Evolutionary conservation across 37 sponge, comb jelly and placozoan genomes (phyloP).

Genomic region (Cliona cf. orientalis): DNA sequence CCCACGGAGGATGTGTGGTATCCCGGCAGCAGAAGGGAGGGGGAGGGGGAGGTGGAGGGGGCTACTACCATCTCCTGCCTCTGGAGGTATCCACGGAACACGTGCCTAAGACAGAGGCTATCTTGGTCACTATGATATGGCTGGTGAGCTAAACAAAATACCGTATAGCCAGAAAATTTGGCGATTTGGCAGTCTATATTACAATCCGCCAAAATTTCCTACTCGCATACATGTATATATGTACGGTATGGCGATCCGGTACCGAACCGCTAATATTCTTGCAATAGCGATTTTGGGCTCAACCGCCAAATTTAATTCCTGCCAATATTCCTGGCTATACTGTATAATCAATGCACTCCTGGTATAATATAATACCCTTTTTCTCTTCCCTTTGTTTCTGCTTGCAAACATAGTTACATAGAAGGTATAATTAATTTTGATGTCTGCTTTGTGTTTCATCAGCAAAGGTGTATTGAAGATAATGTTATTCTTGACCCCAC

Average conservation of each 20-base stretch:
- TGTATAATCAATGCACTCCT: neutral
- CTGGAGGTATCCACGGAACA: slow-evolving; percentile 24
- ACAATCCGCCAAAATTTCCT: no score
- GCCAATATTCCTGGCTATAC: no score
- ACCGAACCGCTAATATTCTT: no score
- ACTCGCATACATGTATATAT: neutral
- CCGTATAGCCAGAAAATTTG: neutral
- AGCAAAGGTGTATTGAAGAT: slow-evolving; percentile 59
- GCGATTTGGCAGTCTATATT: no score
- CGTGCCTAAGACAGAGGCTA: neutral
- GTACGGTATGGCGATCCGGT: no score
- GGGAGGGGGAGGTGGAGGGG: neutral
- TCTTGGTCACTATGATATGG: slow-evolving; percentile 54
- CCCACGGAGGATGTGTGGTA: slow-evolving; percentile 21
- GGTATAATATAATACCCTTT: neutral
- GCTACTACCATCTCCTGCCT: slow-evolving; percentile 29
- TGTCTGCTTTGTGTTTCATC: neutral
- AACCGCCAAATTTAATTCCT: no score
- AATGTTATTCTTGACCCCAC: slow-evolving; percentile 31
- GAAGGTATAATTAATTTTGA: neutral
- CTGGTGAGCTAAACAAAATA: slow-evolving; percentile 19
- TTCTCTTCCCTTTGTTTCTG: neutral
- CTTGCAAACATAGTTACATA: neutral
- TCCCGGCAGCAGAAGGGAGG: neutral
- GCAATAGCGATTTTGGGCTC: no score